A percentile compares a stretch with the other conserved stretches of the same genome.
Evolutionary conservation across 2,888 invertebrate genomes (phyloP).

Genomic region (Acleris sparsana): DNA sequence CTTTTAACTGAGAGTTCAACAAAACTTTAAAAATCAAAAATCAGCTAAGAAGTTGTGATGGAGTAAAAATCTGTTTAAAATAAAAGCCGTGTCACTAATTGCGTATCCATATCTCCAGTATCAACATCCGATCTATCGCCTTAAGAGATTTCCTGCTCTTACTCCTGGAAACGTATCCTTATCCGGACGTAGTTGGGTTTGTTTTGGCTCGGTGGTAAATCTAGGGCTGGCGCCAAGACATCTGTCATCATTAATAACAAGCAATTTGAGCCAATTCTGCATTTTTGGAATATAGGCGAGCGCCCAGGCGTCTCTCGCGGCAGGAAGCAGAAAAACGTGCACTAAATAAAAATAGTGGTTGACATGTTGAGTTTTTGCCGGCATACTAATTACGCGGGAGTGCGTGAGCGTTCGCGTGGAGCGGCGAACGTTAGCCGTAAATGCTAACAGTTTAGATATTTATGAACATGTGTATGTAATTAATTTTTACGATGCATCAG

Average conservation of each 20-base stretch:
- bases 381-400: slow-evolving; percentile 46
- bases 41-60: not conserved
- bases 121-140: slow-evolving; percentile 76
- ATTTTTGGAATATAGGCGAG: slow-evolving; percentile 77
- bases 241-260: slow-evolving; percentile 83
- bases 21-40: not conserved
- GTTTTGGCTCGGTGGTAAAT: slow-evolving; percentile 39
- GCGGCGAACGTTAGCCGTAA: slow-evolving; percentile 70
- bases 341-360: slow-evolving; percentile 77
- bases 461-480: slow-evolving; percentile 82
- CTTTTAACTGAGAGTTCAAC: too few relatives aligned
- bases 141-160: slow-evolving; percentile 48
- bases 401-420: slow-evolving; percentile 58
- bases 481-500: slow-evolving; percentile 82
- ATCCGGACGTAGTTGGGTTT: slow-evolving; percentile 41
- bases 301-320: slow-evolving; percentile 72
- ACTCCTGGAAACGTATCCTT: slow-evolving; percentile 44
- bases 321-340: slow-evolving; percentile 79
- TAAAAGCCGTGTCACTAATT: slow-evolving; percentile 72
- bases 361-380: slow-evolving; percentile 74
- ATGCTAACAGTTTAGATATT: slow-evolving; percentile 79
- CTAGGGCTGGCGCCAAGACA: slow-evolving; percentile 76
- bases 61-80: slow-evolving; percentile 35
- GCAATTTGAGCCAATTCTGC: slow-evolving; percentile 82
- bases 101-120: slow-evolving; percentile 74